These are phyloP conservation scores for Xyliphius kryptos DNA, from an alignment of 2,113 vertebrate species.

Conservation along the genomic window DNA sequence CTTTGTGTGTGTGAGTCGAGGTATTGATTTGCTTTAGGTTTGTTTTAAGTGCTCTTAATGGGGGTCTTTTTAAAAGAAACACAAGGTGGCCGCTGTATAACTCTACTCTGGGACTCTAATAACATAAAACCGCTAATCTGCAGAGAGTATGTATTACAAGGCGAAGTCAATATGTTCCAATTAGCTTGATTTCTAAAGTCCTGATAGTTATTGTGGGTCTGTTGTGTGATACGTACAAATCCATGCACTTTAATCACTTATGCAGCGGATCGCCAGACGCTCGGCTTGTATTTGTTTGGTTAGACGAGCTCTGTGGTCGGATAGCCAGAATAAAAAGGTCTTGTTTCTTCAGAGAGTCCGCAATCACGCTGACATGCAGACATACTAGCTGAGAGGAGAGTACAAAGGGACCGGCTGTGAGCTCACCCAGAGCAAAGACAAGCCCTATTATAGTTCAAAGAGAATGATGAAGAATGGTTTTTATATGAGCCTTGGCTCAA, in stretches of 20 bases:
- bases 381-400: slow-evolving; percentile 33
- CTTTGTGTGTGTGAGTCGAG: background rate
- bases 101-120: background rate
- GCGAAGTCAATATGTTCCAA: background rate
- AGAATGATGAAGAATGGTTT: slow-evolving; percentile 43
- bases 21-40: no score
- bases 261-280: slow-evolving; percentile 4
- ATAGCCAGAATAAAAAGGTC: slow-evolving; percentile 23
- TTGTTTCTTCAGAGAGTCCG: slow-evolving; percentile 21
- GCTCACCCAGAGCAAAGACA: slow-evolving; percentile 32
- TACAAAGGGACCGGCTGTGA: slow-evolving; percentile 39
- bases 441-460: slow-evolving; percentile 45
- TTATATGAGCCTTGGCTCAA: slow-evolving; percentile 35
- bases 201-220: background rate
- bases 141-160: background rate
- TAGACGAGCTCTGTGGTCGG: slow-evolving; percentile 12
- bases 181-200: background rate
- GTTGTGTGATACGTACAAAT: background rate
- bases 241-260: background rate
- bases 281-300: slow-evolving; percentile 1
- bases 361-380: slow-evolving; percentile 24
- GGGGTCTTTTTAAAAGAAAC: no score
- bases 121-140: background rate
- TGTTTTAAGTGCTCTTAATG: no score
- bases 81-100: no score